Percentiles rank a stretch among this genome's conserved stretches.
phyloP scores from a whole-genome alignment of 2,113 vertebrate species.

The Xiphophorus couchianus region DNA sequence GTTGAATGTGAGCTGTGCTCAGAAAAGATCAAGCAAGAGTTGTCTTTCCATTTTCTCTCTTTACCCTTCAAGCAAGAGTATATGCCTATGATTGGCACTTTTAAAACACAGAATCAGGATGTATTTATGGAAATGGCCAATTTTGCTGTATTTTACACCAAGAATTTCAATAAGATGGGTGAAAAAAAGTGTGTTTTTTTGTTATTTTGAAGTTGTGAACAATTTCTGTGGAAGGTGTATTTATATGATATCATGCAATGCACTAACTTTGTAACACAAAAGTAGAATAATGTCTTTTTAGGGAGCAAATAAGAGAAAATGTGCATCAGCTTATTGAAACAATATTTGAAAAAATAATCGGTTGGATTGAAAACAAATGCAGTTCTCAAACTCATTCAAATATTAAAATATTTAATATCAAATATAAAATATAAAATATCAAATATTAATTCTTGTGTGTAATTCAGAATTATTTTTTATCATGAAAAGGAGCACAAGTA shows the following conservation, averaged over 20 bases:
- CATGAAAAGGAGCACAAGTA: not conserved
- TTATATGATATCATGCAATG: conserved; percentile 8
- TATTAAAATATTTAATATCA: too few relatives aligned
- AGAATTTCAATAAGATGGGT: conserved; percentile 11
- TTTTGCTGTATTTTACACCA: conserved; percentile 21
- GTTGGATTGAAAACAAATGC: not conserved
- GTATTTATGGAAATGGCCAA: not conserved
- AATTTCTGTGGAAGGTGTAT: conserved; percentile 16
- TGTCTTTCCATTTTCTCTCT: conserved; percentile 50
- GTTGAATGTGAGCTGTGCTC: conserved; percentile 59
- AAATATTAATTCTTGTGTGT: not conserved
- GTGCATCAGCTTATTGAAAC: not conserved
- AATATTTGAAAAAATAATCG: not conserved
- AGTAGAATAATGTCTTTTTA: not conserved
- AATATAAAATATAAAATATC: too few relatives aligned
- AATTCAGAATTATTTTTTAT: not conserved
- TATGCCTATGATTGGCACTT: conserved; percentile 28
- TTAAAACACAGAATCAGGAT: conserved; percentile 12
- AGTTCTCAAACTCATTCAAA: not conserved
- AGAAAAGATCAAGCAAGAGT: conserved; percentile 53
- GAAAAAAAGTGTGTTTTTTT: conserved; percentile 3
- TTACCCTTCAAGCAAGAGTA: conserved; percentile 27
- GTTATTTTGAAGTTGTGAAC: not conserved
- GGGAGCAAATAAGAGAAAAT: not conserved
- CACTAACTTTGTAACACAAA: not conserved